Evolutionary conservation across 2,888 invertebrate genomes (phyloP), one percentile per base, ranked within the genome.

Genomic region (Apamea crenata): DNA sequence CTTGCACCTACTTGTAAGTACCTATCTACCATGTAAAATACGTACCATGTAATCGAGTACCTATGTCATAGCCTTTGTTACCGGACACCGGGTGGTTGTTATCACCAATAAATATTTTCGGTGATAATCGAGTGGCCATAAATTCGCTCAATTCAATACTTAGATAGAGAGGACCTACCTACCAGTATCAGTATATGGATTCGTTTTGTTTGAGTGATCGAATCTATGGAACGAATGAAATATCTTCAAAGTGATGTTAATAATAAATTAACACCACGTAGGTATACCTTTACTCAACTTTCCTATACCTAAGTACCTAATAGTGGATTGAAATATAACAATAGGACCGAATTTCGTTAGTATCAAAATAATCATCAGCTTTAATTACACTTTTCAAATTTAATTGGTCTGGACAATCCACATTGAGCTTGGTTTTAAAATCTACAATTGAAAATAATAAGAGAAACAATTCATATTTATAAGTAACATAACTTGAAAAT

Each of bases 61-160:
- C 53, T 29, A 59, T 82, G 40, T 82, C 25, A 72, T 25, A 25
- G 36, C 29, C 7, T 74, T 32, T 72, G 40, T 82, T 50, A 83
- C n/a, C 47, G 65, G 32, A n/a, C 7, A 32, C 56, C n/a, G 14
- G n/a, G 56, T 59, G n/a, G 12, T 47, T 78, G n/a, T 66, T 66
- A 83, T 83, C 78, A 59, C 47, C 21, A 84, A 80, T 83, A 80
- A 80, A 83, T 78, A 56, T 59, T 59, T 80, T 80, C 16, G 32
- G 32, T 40, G 56, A 80, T 77, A 66, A 65, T 32, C 14, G 14
- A 56, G 36, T 18, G 78, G 65, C 21, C 40, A 78, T 56, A 40
- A 80, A 56, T 66, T 66, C 36, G 56, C 56, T 78, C 65, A 66
- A 47, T 47, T 56, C 44, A 36, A 56, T 80, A n/a, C 40, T n/a